Base-by-base conservation (phyloP, 2,113 vertebrate species). In the Dissostichus mawsoni region DNA sequence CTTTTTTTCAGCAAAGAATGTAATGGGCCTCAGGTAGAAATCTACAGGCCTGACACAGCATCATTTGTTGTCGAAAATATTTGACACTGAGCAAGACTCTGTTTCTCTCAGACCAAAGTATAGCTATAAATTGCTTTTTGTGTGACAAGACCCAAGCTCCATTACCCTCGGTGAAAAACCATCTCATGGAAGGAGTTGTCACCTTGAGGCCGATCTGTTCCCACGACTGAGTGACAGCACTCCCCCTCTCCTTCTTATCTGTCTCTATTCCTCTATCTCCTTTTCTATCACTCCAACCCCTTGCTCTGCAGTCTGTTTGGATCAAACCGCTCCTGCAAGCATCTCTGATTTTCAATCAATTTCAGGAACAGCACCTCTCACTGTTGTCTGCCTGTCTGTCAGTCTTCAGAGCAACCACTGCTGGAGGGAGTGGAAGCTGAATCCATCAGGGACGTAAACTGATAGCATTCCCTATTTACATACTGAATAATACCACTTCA, bases 101-200 rank as follows among this genome's bases (percentile, higher is more conserved):
- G 77, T 80, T 82, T 90, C 82, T 84, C 62, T 66, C 74, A 89
- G 88, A 87, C 84, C 82, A 90, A 76, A 47, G 69, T 76, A 84
- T 65, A 63, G 89, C 82, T 90, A 87, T 89, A 92, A 94, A 95
- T 94, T 90, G 89, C 86, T 89, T 93, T 89, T 87, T 72, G 85
- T 78, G 84, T 88, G 89, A 91, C 81, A 83, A 77, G 90, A 86
- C 83, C 92, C 84, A 83, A 88, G 92, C 87, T 91, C 89, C 86
- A 93, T 93, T 93, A 94, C 90, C 85, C 86, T 83, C 85, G 1
- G 78, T 82, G 76, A 87, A 93, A 94, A 94, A 90, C 82, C 85
- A 90, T 94, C 92, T 90, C 89, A 65, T 84, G 86, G 88, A 91
- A 92, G 91, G 85, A 93, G 90, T 91, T 93, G 91, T 95, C 93